phyloP scores from a whole-genome alignment of 2,797 vertebrate genomes.

The Paguma larvata region DNA sequence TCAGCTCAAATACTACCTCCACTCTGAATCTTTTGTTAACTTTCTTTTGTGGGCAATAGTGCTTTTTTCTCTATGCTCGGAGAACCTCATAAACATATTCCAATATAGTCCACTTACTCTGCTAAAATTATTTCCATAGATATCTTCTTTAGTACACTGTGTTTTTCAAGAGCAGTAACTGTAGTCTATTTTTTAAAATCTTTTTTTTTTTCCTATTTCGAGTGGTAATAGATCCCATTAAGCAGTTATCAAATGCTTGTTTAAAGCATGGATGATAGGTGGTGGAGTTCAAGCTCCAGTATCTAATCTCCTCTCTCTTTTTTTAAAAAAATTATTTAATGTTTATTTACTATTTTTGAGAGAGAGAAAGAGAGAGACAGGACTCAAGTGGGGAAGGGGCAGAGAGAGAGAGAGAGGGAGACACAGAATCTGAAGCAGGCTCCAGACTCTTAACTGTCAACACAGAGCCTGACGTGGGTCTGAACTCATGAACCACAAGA shows the following conservation, averaged over 20 bases:
- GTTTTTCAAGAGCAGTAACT: background rate
- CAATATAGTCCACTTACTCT: background rate
- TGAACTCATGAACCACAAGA: too few species aligned
- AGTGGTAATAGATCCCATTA: background rate
- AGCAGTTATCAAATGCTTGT: background rate
- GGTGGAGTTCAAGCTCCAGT: background rate
- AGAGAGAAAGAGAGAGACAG: too few species aligned
- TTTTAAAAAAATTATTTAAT: too few species aligned
- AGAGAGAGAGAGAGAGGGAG: too few species aligned
- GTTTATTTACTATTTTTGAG: too few species aligned
- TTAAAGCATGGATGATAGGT: background rate
- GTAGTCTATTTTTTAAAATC: background rate
- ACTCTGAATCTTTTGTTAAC: background rate
- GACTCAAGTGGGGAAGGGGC: too few species aligned
- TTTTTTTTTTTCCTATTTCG: background rate
- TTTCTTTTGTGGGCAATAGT: background rate
- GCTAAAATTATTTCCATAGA: background rate
- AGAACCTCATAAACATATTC: background rate
- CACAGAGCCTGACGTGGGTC: too few species aligned
- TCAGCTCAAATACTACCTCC: background rate
- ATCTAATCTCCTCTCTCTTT: background rate
- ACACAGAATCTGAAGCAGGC: too few species aligned
- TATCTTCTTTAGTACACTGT: background rate
- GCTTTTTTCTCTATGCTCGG: background rate
- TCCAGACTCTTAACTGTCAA: too few species aligned